These are phyloP conservation scores for Xylota sylvarum DNA, from an alignment of 2,888 invertebrate species.

Conservation along the genomic window DNA sequence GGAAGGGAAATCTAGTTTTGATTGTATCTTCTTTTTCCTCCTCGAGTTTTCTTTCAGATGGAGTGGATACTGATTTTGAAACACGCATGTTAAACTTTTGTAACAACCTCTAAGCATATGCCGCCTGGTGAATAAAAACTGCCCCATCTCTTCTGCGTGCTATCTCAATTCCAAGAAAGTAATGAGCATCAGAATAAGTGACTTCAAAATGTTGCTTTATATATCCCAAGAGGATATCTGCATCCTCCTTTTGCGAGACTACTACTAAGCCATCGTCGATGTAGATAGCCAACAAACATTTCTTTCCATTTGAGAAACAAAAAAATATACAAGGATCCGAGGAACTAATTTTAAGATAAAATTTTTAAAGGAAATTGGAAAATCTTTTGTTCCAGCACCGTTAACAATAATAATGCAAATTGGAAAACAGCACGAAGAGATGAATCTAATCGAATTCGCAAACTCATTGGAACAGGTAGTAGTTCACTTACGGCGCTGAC, in stretches of 20 bases:
- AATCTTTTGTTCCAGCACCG: conserved; percentile 40
- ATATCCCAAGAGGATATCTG: background rate
- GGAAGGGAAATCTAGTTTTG: conserved; percentile 8
- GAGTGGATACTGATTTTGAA: conserved; percentile 20
- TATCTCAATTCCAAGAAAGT: conserved; percentile 45
- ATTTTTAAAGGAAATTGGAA: conserved; percentile 63
- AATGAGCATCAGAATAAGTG: background rate
- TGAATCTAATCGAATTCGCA: too few relatives aligned
- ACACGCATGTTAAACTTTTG: conserved; percentile 33
- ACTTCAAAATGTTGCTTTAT: background rate
- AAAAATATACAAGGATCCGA: conserved; percentile 36
- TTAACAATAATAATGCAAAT: too few relatives aligned
- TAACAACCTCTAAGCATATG: conserved; percentile 27
- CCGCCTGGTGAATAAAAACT: conserved; percentile 35
- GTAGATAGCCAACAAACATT: conserved; percentile 75
- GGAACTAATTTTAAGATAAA: conserved; percentile 54
- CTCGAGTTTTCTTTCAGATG: conserved; percentile 1
- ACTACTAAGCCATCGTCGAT: conserved; percentile 74
- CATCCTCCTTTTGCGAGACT: conserved; percentile 5
- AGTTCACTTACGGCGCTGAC: too few relatives aligned
- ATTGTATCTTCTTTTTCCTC: background rate
- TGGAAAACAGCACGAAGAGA: too few relatives aligned
- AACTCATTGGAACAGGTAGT: too few relatives aligned
- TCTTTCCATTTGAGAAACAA: conserved; percentile 6
- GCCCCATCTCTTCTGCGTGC: conserved; percentile 2